A percentile compares a stretch with the other conserved stretches of the same genome.
Evolutionary conservation across 2,888 invertebrate species (phyloP).

Genomic region (Agapostemon virescens): DNA sequence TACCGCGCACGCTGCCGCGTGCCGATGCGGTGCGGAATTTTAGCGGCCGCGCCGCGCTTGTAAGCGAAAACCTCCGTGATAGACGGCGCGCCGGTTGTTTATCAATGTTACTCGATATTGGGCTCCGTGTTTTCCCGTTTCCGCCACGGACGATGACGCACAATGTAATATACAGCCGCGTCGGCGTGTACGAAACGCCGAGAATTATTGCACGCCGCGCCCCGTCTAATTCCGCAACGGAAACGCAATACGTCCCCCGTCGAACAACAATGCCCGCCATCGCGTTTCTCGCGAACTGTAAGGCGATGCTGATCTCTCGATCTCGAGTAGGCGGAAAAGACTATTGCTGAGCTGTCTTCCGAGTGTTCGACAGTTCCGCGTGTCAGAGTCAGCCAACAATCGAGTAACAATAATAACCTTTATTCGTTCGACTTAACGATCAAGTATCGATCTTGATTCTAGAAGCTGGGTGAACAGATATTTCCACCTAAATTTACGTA

Average conservation of each 20-base stretch:
- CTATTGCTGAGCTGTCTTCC: no score
- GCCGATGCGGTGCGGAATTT: conserved; percentile 8
- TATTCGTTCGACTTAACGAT: no score
- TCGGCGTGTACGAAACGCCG: conserved; percentile 1
- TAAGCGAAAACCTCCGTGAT: conserved; percentile 37
- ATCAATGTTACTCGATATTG: conserved; percentile 50
- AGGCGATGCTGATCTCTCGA: background rate
- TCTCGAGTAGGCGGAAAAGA: background rate
- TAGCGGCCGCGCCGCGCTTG: background rate
- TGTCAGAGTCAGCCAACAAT: no score
- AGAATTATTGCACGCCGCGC: conserved; percentile 20
- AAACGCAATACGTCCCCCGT: conserved; percentile 18
- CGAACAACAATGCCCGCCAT: conserved; percentile 3
- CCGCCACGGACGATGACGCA: conserved; percentile 24
- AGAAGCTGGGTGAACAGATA: no score
- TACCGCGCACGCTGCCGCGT: background rate
- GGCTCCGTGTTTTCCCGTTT: conserved; percentile 9
- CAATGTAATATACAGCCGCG: conserved; percentile 16
- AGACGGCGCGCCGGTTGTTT: conserved; percentile 40
- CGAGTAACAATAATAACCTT: no score
- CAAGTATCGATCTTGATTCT: no score
- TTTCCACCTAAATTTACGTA: no score
- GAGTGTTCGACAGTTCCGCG: no score
- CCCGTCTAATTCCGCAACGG: conserved; percentile 26
- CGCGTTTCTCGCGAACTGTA: conserved; percentile 2